A percentile compares a stretch with the other conserved stretches of the same genome.
Conservation (phyloP, 2,113 vertebrate genomes). For the Podiceps cristatus region DNA sequence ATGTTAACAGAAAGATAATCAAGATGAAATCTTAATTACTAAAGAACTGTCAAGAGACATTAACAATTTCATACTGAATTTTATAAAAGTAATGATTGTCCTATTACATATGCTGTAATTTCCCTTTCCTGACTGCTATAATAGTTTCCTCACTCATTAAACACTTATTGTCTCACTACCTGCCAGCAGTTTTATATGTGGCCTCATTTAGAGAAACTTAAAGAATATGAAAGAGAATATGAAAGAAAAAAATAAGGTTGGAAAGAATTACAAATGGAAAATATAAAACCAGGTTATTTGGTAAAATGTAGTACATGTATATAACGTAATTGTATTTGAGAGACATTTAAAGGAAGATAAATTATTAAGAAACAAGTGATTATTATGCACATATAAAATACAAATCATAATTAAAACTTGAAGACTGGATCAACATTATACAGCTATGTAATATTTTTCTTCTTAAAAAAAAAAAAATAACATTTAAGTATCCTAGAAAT, state of each 20-base stretch:
- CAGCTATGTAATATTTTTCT: not conserved
- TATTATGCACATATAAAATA: not conserved
- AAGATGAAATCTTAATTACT: conserved; percentile 55
- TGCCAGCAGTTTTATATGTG: conserved; percentile 5
- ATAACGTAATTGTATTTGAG: not conserved
- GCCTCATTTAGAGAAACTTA: not conserved
- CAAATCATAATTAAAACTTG: not conserved
- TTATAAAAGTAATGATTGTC: conserved; percentile 47
- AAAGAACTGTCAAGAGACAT: conserved; percentile 46
- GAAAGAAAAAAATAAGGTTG: not conserved
- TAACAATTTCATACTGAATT: conserved; percentile 41
- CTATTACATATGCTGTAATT: conserved; percentile 43
- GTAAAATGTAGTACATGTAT: not conserved
- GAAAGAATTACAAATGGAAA: not conserved
- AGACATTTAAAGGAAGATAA: not conserved
- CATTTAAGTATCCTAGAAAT: not conserved
- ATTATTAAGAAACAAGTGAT: not conserved
- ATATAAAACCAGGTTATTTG: not conserved
- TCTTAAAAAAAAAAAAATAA: not conserved
- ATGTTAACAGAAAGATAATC: conserved; percentile 44
- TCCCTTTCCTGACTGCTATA: conserved; percentile 22
- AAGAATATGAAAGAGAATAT: not conserved
- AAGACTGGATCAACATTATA: not conserved
- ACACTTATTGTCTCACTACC: conserved; percentile 30
- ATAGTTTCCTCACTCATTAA: conserved; percentile 27